These are phyloP conservation scores for Danio albolineatus DNA, from an alignment of 2,797 vertebrate species.

Conservation along the genomic window DNA sequence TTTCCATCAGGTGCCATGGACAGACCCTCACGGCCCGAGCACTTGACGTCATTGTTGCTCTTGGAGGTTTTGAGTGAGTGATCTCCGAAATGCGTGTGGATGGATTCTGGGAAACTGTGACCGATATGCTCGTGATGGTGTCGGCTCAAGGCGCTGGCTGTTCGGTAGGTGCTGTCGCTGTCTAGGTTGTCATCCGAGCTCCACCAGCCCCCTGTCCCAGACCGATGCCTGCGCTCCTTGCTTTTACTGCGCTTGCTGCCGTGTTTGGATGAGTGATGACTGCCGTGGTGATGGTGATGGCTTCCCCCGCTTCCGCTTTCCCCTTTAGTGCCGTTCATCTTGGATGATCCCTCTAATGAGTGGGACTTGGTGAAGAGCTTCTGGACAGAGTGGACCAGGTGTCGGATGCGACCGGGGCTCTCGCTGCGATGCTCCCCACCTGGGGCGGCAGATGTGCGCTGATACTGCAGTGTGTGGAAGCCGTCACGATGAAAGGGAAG, in stretches of 20 bases:
- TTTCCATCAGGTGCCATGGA: constrained; percentile 91
- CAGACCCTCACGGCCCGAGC: constrained; percentile 93
- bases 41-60: constrained; percentile 98
- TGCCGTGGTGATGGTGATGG: constrained; percentile 81
- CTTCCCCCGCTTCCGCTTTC: constrained; percentile 81
- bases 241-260: constrained; percentile 94
- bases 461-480: constrained; percentile 98
- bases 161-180: constrained; percentile 95
- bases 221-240: constrained; percentile 90
- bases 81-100: constrained; percentile 90
- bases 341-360: constrained; percentile 96
- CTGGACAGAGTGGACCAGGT: constrained; percentile 98
- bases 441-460: constrained; percentile 85
- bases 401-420: constrained; percentile 95
- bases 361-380: constrained; percentile 99
- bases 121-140: constrained; percentile 86
- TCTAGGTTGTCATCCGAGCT: constrained; percentile 99
- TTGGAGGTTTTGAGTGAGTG: constrained; percentile 95
- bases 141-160: constrained; percentile 87
- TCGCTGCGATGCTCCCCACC: constrained; percentile 89
- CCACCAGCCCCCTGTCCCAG: constrained; percentile 94
- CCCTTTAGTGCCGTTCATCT: constrained; percentile 92
- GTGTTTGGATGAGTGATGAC: constrained; percentile 89
- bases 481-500: constrained; percentile 95
- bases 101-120: constrained; percentile 91